A percentile compares a stretch with the other conserved stretches of the same genome.
Evolutionary conservation across 1,140 invertebrate species (phyloP).

Genomic region (Bombus confusus): DNA sequence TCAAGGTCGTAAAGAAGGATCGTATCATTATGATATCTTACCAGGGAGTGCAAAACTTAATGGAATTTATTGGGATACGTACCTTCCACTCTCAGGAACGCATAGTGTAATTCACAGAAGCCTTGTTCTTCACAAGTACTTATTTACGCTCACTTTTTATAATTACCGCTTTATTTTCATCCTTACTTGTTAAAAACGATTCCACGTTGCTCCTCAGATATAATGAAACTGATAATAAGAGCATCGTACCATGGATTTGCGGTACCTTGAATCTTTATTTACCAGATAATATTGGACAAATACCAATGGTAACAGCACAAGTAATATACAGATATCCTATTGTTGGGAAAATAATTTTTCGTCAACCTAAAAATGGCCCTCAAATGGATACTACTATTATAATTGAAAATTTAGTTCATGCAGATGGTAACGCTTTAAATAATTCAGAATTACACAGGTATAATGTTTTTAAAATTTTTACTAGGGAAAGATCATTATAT

Average conservation of each 20-base stretch:
- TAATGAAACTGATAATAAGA: slow-evolving; percentile 80
- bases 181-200: neutral
- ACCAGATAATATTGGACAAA: slow-evolving; percentile 86
- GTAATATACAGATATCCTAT: slow-evolving; percentile 92
- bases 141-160: slow-evolving; percentile 14
- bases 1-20: slow-evolving; percentile 87
- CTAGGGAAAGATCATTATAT: neutral
- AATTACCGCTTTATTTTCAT: slow-evolving; percentile 9
- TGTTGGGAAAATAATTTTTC: slow-evolving; percentile 92
- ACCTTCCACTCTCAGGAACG: slow-evolving; percentile 91
- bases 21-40: slow-evolving; percentile 86
- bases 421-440: slow-evolving; percentile 92
- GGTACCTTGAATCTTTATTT: slow-evolving; percentile 86
- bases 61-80: slow-evolving; percentile 91
- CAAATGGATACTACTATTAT: slow-evolving; percentile 92
- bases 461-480: slow-evolving; percentile 8
- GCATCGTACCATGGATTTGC: slow-evolving; percentile 87
- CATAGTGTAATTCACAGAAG: slow-evolving; percentile 92
- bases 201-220: slow-evolving; percentile 70
- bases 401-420: slow-evolving; percentile 91
- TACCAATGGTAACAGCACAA: slow-evolving; percentile 88
- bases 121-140: slow-evolving; percentile 91
- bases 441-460: slow-evolving; percentile 90
- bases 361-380: slow-evolving; percentile 90
- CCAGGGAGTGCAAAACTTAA: slow-evolving; percentile 87